A percentile compares a stretch with the other conserved stretches of the same genome.
phyloP scores from a whole-genome alignment of 2,797 vertebrate genomes.

The Buceros bicornis region DNA sequence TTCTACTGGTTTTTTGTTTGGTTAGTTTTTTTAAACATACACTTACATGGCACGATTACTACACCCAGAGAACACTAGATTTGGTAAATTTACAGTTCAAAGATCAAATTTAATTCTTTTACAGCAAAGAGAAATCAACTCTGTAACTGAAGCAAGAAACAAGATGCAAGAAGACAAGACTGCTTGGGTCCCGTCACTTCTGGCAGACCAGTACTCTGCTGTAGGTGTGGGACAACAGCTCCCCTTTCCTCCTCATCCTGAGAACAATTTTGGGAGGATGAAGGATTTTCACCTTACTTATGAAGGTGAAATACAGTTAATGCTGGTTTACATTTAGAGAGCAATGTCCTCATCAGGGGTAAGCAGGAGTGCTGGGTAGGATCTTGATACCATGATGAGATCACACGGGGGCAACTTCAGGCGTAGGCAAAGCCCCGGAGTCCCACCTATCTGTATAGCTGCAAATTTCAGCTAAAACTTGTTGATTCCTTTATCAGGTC shows the following conservation, averaged over 20 bases:
- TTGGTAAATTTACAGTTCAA: background rate
- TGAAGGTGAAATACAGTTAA: background rate
- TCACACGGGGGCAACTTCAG: fast-evolving
- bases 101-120: background rate
- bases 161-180: background rate
- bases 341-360: background rate
- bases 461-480: background rate
- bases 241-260: background rate
- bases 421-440: background rate
- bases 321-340: background rate
- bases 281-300: background rate
- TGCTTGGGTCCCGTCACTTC: fast-evolving
- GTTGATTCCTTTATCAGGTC: background rate
- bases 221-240: background rate
- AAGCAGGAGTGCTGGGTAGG: too few species aligned
- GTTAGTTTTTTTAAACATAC: background rate
- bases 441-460: background rate
- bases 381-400: background rate
- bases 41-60: background rate
- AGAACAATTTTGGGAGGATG: background rate
- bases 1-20: background rate
- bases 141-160: background rate
- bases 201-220: background rate
- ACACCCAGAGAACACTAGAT: background rate
- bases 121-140: background rate